Evolutionary conservation across 2,888 invertebrate species (phyloP).

Genomic region (Acanthosoma haemorrhoidale): DNA sequence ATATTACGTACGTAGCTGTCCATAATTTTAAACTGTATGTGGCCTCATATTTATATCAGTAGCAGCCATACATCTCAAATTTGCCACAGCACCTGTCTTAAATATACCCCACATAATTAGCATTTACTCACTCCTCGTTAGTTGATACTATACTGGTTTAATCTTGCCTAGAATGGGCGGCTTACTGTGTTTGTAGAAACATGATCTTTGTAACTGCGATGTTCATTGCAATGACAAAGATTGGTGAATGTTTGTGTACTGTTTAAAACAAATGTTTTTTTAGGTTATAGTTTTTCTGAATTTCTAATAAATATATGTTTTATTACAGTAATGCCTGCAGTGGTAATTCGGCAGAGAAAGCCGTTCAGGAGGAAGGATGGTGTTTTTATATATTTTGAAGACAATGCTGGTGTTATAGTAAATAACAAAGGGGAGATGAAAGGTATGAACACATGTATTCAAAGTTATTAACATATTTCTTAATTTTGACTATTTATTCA

Average conservation of each 20-base stretch:
- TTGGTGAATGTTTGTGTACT: not conserved
- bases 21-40: no score
- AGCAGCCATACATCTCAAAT: no score
- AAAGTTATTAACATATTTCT: not conserved
- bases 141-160: no score
- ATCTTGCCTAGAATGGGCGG: no score
- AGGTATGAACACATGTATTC: conserved; percentile 53
- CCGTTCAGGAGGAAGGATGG: conserved; percentile 99
- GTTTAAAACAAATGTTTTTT: not conserved
- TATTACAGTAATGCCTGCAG: conserved; percentile 92
- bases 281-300: not conserved
- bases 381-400: conserved; percentile 98
- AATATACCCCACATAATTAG: no score
- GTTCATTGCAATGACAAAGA: not conserved
- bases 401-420: conserved; percentile 99
- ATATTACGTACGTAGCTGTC: no score
- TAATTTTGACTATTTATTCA: not conserved
- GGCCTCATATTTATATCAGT: no score
- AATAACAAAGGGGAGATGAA: conserved; percentile 99
- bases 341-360: conserved; percentile 96
- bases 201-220: no score
- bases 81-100: no score
- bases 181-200: no score
- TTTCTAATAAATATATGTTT: not conserved
- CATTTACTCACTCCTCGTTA: no score